phyloP scores from a whole-genome alignment of 2,797 vertebrate species.

The Octomys mimax region DNA sequence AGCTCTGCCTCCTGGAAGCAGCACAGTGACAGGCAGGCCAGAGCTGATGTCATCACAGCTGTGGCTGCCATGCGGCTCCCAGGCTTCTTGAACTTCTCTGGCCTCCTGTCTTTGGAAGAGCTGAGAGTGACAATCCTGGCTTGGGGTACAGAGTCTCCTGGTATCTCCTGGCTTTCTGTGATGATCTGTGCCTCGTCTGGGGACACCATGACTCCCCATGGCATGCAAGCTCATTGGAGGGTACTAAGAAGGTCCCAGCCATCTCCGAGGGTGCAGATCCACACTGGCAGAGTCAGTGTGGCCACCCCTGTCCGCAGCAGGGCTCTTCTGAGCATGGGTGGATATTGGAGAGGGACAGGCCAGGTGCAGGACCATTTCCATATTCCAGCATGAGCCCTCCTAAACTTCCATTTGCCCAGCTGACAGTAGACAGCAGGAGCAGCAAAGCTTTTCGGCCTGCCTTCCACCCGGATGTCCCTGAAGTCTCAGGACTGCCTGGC shows the following conservation, averaged over 20 bases:
- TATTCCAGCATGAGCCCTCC: not conserved
- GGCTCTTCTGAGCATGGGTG: not conserved
- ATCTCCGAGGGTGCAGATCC: not conserved
- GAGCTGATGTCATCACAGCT: rapidly evolving
- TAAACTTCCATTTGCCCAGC: not conserved
- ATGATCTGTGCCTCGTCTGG: not conserved
- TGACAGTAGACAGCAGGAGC: not conserved
- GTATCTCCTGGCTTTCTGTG: not conserved
- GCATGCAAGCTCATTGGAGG: not conserved
- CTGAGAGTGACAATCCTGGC: not conserved
- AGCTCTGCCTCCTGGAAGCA: not conserved
- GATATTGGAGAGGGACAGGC: not conserved
- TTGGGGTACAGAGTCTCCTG: not conserved
- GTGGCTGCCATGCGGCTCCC: not conserved
- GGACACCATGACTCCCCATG: not conserved
- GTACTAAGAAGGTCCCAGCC: not conserved
- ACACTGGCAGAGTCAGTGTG: not conserved
- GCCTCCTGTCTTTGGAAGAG: not conserved
- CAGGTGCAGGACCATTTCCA: not conserved
- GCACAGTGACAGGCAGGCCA: not conserved
- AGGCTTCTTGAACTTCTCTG: not conserved
- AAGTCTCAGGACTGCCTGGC: not conserved
- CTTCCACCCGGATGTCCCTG: not conserved
- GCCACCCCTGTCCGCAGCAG: not conserved
- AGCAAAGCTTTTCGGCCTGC: not conserved